Conservation (phyloP, 1,140 invertebrate species). For the Bombus superbus region DNA sequence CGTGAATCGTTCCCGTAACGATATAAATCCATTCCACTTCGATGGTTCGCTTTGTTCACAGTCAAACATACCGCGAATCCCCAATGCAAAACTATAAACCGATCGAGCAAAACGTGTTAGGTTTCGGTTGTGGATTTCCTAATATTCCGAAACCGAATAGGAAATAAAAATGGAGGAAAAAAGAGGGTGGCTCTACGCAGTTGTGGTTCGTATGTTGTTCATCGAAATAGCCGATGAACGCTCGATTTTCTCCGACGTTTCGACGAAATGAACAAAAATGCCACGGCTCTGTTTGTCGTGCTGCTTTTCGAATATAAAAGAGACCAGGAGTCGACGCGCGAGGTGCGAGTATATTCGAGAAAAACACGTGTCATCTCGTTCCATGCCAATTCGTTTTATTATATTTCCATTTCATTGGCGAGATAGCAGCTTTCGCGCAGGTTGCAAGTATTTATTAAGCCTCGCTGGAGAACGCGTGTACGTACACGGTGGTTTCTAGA, state of each 20-base stretch:
- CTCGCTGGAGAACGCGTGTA: background rate
- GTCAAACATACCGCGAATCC: background rate
- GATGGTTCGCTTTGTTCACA: background rate
- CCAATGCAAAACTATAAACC: background rate
- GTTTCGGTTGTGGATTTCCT: background rate
- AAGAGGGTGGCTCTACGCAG: background rate
- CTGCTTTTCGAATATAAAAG: background rate
- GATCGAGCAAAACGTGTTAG: background rate
- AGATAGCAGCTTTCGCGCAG: background rate
- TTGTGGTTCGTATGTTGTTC: too few species aligned
- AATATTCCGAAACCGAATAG: background rate
- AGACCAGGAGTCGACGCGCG: background rate
- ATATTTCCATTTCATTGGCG: slow-evolving; percentile 19
- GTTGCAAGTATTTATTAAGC: slow-evolving; percentile 34
- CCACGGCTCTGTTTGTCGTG: background rate
- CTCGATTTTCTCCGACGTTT: background rate
- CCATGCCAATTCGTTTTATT: slow-evolving; percentile 2
- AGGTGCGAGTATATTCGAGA: background rate
- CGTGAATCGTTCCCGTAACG: background rate
- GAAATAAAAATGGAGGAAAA: background rate
- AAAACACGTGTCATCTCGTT: background rate
- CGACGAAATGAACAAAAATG: slow-evolving; percentile 1
- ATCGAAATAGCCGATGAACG: background rate
- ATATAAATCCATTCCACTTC: background rate
- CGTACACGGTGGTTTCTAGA: background rate